Evolutionary conservation across 2,888 invertebrate species (phyloP).

Genomic region (Sphaeridia pumilis): DNA sequence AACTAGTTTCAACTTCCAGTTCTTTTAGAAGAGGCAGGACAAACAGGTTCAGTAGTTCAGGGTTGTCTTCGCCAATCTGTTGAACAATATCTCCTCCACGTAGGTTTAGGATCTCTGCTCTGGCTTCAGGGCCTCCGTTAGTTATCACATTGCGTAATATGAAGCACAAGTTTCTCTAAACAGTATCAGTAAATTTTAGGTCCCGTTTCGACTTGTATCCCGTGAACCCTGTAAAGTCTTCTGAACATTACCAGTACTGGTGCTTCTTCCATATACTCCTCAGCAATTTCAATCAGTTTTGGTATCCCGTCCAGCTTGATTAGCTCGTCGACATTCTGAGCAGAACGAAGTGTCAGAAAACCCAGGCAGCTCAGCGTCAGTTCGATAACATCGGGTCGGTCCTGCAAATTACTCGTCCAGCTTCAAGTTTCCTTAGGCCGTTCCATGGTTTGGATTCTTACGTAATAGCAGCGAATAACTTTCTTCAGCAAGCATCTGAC

Average conservation of each 20-base stretch:
- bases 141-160: constrained; percentile 24
- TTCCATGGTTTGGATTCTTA: not conserved
- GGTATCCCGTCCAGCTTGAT: constrained; percentile 19
- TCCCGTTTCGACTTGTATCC: not conserved
- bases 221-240: too few relatives aligned
- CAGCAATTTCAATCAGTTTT: constrained; percentile 20
- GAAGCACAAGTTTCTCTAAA: constrained; percentile 28
- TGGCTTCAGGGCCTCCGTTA: constrained; percentile 19
- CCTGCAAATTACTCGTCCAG: constrained; percentile 16
- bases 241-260: constrained; percentile 19
- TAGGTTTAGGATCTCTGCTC: constrained; percentile 14
- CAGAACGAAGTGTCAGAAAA: constrained; percentile 21
- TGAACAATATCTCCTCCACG: constrained; percentile 18
- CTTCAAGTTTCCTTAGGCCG: not conserved
- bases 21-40: constrained; percentile 23
- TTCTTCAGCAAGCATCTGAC: not conserved
- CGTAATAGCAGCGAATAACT: not conserved
- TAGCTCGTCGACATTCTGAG: constrained; percentile 23
- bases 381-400: constrained; percentile 20
- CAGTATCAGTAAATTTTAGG: not conserved
- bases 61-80: constrained; percentile 14
- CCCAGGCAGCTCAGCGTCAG: constrained; percentile 24
- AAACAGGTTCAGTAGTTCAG: constrained; percentile 22
- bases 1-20: constrained; percentile 6
- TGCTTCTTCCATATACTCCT: constrained; percentile 9